These are phyloP conservation scores for Standfussiana lucernea DNA, from an alignment of 2,888 invertebrate genomes.

Conservation along the genomic window DNA sequence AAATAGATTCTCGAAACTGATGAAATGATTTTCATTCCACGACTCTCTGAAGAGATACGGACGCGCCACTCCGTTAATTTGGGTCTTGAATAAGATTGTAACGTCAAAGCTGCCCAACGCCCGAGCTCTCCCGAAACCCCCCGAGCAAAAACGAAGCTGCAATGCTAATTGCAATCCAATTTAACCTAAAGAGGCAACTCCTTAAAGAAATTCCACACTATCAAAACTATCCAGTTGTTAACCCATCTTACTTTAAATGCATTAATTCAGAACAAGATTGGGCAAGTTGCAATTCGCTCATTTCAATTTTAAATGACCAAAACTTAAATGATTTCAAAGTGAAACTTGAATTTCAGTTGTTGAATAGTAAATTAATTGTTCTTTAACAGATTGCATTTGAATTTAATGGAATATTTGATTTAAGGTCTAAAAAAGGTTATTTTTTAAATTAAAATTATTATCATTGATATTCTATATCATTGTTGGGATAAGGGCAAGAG, in stretches of 20 bases:
- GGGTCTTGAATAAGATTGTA: constrained; percentile 53
- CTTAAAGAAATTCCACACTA: constrained; percentile 3
- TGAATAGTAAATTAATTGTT: constrained; percentile 41
- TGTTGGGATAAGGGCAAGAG: no score
- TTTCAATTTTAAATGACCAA: constrained; percentile 37
- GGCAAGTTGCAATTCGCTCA: constrained; percentile 26
- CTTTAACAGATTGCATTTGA: constrained; percentile 4
- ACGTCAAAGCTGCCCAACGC: constrained; percentile 34
- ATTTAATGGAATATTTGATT: constrained; percentile 1
- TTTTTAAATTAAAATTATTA: neutral
- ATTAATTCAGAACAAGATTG: constrained; percentile 38
- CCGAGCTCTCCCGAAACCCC: constrained; percentile 21
- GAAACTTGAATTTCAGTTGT: constrained; percentile 32
- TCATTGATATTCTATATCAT: no score
- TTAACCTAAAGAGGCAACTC: constrained; percentile 16
- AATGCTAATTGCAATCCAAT: constrained; percentile 50
- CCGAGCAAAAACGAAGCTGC: constrained; percentile 32
- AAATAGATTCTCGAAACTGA: constrained; percentile 17
- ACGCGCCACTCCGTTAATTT: constrained; percentile 42
- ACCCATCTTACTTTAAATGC: constrained; percentile 24
- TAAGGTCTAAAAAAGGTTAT: neutral
- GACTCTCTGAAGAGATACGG: constrained; percentile 18
- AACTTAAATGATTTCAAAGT: constrained; percentile 45
- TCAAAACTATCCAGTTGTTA: constrained; percentile 14
- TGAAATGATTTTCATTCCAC: constrained; percentile 30